Conservation (phyloP, 2,113 vertebrate genomes). For the Istiophorus platypterus region DNA sequence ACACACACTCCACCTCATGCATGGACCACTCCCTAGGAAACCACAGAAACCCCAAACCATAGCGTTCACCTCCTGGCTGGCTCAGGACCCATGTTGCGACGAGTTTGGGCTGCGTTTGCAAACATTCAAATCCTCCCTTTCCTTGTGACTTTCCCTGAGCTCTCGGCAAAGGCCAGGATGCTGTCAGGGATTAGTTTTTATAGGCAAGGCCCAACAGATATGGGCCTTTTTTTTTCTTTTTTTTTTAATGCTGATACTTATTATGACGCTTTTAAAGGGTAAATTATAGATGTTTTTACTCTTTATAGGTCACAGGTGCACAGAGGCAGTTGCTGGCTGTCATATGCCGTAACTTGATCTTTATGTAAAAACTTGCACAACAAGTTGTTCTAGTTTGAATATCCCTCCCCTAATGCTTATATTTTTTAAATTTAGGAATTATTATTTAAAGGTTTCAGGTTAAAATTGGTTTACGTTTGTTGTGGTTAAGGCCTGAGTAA, state of each 20-base stretch:
- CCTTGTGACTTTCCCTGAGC: background rate
- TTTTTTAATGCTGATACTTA: background rate
- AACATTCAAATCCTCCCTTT: background rate
- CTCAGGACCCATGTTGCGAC: too few species aligned
- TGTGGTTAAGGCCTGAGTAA: background rate
- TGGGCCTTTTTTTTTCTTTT: background rate
- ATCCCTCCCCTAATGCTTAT: background rate
- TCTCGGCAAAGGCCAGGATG: background rate
- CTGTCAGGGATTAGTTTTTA: background rate
- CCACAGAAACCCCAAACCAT: slow-evolving; percentile 60
- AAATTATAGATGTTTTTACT: background rate
- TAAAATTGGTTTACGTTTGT: background rate
- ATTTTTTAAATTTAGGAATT: background rate
- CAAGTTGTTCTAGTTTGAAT: slow-evolving; percentile 2
- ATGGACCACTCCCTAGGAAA: slow-evolving; percentile 64
- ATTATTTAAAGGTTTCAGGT: background rate
- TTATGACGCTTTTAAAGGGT: background rate
- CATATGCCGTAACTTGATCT: background rate
- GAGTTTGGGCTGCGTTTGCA: background rate
- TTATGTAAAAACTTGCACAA: background rate
- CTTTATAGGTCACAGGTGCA: background rate
- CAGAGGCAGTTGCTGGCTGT: background rate
- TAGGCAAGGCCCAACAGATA: background rate
- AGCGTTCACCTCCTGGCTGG: slow-evolving; percentile 19
- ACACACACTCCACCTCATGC: slow-evolving; percentile 14